Evolutionary conservation across 2,797 vertebrate genomes (phyloP).

Genomic region (Gymnodraco acuticeps): DNA sequence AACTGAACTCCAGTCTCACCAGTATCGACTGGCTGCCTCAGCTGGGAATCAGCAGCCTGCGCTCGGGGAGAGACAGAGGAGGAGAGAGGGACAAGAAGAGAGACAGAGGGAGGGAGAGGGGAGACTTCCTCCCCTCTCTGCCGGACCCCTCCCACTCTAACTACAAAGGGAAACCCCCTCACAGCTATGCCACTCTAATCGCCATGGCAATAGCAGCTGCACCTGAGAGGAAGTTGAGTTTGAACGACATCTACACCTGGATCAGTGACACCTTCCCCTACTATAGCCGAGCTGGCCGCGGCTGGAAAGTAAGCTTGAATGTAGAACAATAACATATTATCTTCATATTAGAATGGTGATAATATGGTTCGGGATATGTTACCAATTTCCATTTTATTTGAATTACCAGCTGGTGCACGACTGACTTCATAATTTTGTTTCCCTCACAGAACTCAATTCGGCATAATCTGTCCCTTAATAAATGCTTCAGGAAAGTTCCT

Average conservation of each 20-base stretch:
- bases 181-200: slow-evolving; percentile 98
- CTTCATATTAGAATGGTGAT: background rate
- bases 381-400: background rate
- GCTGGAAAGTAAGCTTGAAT: slow-evolving; percentile 91
- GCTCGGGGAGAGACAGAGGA: slow-evolving; percentile 88
- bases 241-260: slow-evolving; percentile 99
- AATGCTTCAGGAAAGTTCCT: slow-evolving; percentile 98
- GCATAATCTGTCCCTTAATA: slow-evolving; percentile 98
- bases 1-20: slow-evolving; percentile 95
- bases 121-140: slow-evolving; percentile 77
- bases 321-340: background rate
- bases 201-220: slow-evolving; percentile 95
- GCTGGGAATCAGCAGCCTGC: slow-evolving; percentile 92
- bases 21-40: slow-evolving; percentile 99
- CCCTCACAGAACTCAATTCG: slow-evolving; percentile 94
- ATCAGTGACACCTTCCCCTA: slow-evolving; percentile 98
- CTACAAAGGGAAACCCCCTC: slow-evolving; percentile 92
- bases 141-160: slow-evolving; percentile 68
- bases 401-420: background rate
- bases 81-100: slow-evolving; percentile 83
- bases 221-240: slow-evolving; percentile 93
- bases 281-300: slow-evolving; percentile 94
- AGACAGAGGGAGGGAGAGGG: slow-evolving; percentile 88
- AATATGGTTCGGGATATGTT: background rate
- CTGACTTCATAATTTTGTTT: slow-evolving; percentile 8